Base-by-base conservation (phyloP, 2,888 invertebrate genomes). In the Podotricha telesiphe region DNA sequence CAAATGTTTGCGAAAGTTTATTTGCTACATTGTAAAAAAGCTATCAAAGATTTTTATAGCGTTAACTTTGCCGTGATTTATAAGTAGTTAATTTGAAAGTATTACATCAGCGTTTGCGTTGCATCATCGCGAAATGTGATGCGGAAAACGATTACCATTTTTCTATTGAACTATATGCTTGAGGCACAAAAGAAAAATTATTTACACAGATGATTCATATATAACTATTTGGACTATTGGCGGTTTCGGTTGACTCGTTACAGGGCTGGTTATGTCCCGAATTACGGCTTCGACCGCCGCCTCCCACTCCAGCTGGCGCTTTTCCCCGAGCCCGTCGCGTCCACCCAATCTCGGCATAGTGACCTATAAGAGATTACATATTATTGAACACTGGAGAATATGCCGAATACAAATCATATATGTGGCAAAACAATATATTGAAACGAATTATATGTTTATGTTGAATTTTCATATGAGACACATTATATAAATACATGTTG, bases 151-250 rank as follows among this genome's bases (percentile, higher is more conserved):
- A 61, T 61, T 62, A 37, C 61, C 67, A 61, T 37, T 51, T 51
- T 40, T 58, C 34, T 51, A 20, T 40, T 37, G 11, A 37, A 55
- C 3, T 45, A 8, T 34, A 67, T 22, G 17, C 45, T 22, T 59
- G 34, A 11, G 34, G 28, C 28, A 28, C 22, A 40, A 47, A 22
- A 28, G 15, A n/a, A 37, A 13, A 5, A 55, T 45, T 37, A 59
- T 75, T 22, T 89, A 97, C 61, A 97, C 97, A n/a, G 97, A 97
- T 67, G 97, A 96, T 86, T 97, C 97, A 86, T 97, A 97, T 82
- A 97, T 96, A 77, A 97, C 96, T 75, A 97, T 97, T 91, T 97
- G 97, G 50, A 97, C 94, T 42, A 96, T 93, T 0, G 94, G 94
- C n/a, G 94, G 94, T 73, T 90, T 93, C 47, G 91, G 80, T 62